Conservation (phyloP, 2,888 invertebrate species). For the Hybos culiciformis region DNA sequence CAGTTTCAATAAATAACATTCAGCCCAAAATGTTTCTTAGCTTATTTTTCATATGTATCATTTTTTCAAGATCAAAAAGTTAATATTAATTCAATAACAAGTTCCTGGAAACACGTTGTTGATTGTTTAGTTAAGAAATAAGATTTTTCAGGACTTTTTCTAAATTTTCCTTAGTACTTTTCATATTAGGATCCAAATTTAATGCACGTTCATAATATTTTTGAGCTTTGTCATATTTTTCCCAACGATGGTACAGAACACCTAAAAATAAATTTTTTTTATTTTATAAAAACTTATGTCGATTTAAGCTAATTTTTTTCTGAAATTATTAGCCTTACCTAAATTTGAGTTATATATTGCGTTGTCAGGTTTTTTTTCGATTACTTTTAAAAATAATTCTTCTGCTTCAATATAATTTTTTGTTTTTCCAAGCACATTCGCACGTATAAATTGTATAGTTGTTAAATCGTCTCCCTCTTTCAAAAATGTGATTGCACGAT, state of each 20-base stretch:
- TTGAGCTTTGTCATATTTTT: conserved; percentile 58
- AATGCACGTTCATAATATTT: conserved; percentile 63
- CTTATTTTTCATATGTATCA: no score
- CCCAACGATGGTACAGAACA: conserved; percentile 88
- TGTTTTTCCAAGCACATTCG: conserved; percentile 76
- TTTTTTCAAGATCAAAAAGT: no score
- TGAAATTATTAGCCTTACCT: conserved; percentile 41
- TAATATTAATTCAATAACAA: no score
- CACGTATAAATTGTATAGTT: conserved; percentile 72
- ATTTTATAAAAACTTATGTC: conserved; percentile 8
- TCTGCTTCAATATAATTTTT: conserved; percentile 68
- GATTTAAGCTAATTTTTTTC: conserved; percentile 3
- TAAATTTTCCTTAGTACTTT: conserved; percentile 57
- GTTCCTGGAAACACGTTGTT: no score
- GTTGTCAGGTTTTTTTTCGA: conserved; percentile 51
- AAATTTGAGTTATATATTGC: conserved; percentile 82
- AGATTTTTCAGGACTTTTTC: conserved; percentile 35
- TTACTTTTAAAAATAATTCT: conserved; percentile 60
- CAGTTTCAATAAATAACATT: no score
- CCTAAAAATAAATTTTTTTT: conserved; percentile 40
- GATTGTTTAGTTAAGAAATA: no score
- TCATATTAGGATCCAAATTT: conserved; percentile 51
- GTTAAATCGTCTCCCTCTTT: conserved; percentile 66
- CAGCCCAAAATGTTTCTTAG: no score
- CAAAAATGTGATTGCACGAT: conserved; percentile 52